These are phyloP conservation scores for Yponomeuta malinellus DNA, from an alignment of 2,888 invertebrate genomes.

Conservation along the genomic window DNA sequence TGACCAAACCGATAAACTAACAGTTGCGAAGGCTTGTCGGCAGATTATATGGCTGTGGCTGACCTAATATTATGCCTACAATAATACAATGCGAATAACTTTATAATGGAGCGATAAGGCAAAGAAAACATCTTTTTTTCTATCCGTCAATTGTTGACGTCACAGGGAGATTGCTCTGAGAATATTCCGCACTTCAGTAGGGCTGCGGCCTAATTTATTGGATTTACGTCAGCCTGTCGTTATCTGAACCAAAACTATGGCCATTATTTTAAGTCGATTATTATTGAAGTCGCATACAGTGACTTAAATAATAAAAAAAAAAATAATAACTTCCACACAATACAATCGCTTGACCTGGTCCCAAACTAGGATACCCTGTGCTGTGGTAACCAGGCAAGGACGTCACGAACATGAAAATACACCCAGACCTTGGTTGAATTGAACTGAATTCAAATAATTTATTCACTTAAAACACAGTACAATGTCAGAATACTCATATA, in stretches of 20 bases:
- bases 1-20: background rate
- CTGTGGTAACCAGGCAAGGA: too few species aligned
- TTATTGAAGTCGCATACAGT: background rate
- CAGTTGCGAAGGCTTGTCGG: background rate
- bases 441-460: too few species aligned
- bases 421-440: too few species aligned
- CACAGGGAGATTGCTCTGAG: background rate
- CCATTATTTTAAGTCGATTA: background rate
- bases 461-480: too few species aligned
- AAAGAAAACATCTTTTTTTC: conserved; percentile 19
- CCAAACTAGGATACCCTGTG: too few species aligned
- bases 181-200: background rate
- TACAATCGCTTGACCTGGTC: too few species aligned
- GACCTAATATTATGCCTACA: background rate
- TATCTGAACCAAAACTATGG: background rate
- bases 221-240: background rate
- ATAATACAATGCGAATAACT: conserved; percentile 33
- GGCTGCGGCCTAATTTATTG: background rate
- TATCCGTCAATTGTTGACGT: conserved; percentile 1
- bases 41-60: background rate
- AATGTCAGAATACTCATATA: too few species aligned
- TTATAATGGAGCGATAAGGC: conserved; percentile 35
- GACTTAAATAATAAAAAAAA: background rate
- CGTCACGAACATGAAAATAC: too few species aligned
- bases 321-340: too few species aligned